Evolutionary conservation across 2,888 invertebrate genomes (phyloP).

Genomic region (Spodoptera exigua): DNA sequence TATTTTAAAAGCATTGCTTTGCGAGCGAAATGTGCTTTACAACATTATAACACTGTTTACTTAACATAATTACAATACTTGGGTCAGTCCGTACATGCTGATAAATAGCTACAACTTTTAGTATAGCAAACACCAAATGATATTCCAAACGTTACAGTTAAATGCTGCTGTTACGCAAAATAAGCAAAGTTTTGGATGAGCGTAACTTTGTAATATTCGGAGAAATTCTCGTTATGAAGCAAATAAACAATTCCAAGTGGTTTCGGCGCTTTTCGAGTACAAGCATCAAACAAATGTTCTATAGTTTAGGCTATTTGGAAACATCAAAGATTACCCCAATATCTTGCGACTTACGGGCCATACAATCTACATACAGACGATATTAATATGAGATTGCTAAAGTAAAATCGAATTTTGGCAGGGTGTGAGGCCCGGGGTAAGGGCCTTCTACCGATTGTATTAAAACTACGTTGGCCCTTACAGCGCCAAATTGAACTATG

Average conservation of each 20-base stretch:
- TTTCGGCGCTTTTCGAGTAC: conserved; percentile 1
- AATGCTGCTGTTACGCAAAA: background rate
- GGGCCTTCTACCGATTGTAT: conserved; percentile 42
- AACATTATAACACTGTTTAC: conserved; percentile 5
- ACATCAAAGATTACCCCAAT: conserved; percentile 16
- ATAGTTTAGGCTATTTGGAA: background rate
- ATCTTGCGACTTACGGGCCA: conserved; percentile 3
- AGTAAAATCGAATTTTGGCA: conserved; percentile 30
- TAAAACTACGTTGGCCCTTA: conserved; percentile 35
- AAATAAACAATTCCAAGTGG: background rate
- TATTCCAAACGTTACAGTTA: background rate
- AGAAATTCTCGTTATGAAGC: conserved; percentile 16
- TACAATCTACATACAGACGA: conserved; percentile 24
- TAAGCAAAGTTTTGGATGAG: conserved; percentile 10
- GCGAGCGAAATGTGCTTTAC: conserved; percentile 47
- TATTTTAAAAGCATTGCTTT: conserved; percentile 41
- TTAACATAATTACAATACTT: conserved; percentile 8
- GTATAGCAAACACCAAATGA: conserved; percentile 2
- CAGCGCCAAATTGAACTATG: conserved; percentile 42
- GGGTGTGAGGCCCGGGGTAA: conserved; percentile 15
- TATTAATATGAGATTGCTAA: conserved; percentile 36
- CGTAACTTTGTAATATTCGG: conserved; percentile 20
- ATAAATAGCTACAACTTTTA: conserved; percentile 12
- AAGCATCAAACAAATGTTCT: conserved; percentile 24
- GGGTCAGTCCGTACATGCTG: conserved; percentile 11